These are phyloP conservation scores for Erinaceus europaeus DNA, from an alignment of 2,113 vertebrate genomes.

Conservation along the genomic window DNA sequence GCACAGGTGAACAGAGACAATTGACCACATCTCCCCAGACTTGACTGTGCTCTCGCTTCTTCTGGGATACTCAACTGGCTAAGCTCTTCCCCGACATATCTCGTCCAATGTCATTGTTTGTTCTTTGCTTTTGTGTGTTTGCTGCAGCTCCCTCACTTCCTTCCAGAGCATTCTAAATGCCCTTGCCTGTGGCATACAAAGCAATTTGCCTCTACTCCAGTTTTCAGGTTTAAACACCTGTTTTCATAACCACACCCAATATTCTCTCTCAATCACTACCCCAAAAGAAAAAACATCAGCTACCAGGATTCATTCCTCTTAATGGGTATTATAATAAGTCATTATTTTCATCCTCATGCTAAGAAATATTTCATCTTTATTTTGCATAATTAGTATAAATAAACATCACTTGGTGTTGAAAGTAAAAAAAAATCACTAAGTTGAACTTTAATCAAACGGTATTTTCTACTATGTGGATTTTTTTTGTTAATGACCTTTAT, in stretches of 20 bases:
- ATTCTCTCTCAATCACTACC: background rate
- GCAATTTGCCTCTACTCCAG: background rate
- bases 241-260: background rate
- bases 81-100: background rate
- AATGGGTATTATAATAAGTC: background rate
- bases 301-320: background rate
- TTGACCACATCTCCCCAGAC: background rate
- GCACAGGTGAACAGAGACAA: background rate
- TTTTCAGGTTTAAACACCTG: background rate
- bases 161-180: background rate
- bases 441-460: slow-evolving; percentile 31
- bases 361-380: background rate
- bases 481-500: too few relatives aligned
- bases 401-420: slow-evolving; percentile 1
- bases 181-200: background rate
- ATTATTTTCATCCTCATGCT: slow-evolving; percentile 8
- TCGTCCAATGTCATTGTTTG: background rate
- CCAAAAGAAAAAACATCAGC: background rate
- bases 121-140: too few relatives aligned
- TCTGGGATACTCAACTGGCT: background rate
- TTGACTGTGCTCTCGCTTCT: too few relatives aligned
- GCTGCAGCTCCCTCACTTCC: background rate
- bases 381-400: slow-evolving; percentile 34
- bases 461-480: background rate
- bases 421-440: slow-evolving; percentile 38